Base-by-base conservation (phyloP, 2,113 vertebrate genomes). In the Sapayoa aenigma region DNA sequence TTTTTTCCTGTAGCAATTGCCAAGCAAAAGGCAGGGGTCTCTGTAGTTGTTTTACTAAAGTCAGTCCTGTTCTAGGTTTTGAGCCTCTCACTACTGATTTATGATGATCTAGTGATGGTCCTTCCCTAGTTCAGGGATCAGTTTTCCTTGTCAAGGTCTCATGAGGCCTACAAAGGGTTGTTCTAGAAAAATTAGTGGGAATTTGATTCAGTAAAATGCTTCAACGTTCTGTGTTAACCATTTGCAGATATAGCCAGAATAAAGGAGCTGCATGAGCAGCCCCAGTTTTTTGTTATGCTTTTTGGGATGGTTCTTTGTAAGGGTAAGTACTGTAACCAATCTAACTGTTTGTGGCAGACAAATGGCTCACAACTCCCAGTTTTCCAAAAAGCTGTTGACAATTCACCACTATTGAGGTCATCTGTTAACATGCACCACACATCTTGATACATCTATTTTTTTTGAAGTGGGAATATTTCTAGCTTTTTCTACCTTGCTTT, bases 21-120 rank as follows among this genome's bases (percentile, higher is more conserved):
- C n/a, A 65, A 76, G 31, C 14, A 15, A 56, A 83, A 42, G 33
- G 9, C 27, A 55, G 5, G 6, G 7, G 2, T 66, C 20, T 53
- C 44, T 88, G n/a, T 25, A 63, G 39, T 2, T 55, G 17, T 62
- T 87, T 42, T 21, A 27, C 35, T 42, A 14, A 78, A 39, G 18
- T 47, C 1, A 59, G 58, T 84, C 21, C 18, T 55, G 9, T 35
- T 86, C 7, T 22, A 41, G 33, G 5, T 58, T 84, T 83, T 83
- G 39, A 75, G 14, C 52, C 14, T 66, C 18, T 81, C 9, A 3
- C 28, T 22, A 20, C 14, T 62, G 35, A 55, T 5, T 39, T 60
- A 39, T 0, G 0, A 49, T 62, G 50, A 33, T 35, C 10, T 78
- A 28, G 3, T 10, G 50, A 20, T 21, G 30, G 18, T 55, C 6